Base-by-base conservation (phyloP, 2,797 vertebrate genomes). In the Rhincodon typus region DNA sequence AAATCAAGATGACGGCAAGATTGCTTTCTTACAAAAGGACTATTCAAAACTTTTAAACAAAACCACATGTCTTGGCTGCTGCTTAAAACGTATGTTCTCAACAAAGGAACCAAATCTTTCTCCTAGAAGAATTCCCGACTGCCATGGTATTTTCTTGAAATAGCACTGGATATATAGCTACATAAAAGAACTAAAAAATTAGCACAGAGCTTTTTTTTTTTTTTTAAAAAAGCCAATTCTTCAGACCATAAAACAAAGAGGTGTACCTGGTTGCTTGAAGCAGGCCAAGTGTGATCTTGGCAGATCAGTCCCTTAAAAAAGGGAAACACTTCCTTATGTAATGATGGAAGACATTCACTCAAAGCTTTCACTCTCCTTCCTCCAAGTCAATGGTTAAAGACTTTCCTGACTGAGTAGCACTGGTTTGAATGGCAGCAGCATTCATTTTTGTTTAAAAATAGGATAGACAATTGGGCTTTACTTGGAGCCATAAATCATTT, bases 41-140 rank as follows among this genome's bases (percentile, higher is more conserved):
- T 77, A 53, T 66, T 74, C 69, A 95, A 95, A 95, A 70, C 94
- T 53, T 72, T 34, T 95, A 95, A 95, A 77, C 53, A 77, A 95
- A 95, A 57, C 46, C 70, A 94, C 69, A 72, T 72, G 93, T 72
- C 66, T 94, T 70, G 42, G 38, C 93, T 74, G 42, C 72, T 93
- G 66, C 90, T 67, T 69, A 67, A 69, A 69, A 38, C 90, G 25
- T 69, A 69, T 69, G 62, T 42, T 93, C 21, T 67, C 21, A 38
- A 38, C 88, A 93, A 93, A 42, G 66, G n/a, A 93, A 93, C 21
- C 62, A 93, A 69, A 42, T 69, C 7, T 42, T 42, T 93, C 42
- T 69, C 67, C 6, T 19, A 25, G 66, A 69, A 66, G n/a, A 42
- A 42, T 67, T 38, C 38, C 62, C 66, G 38, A 38, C 62, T 67